Percentiles rank a stretch among this genome's conserved stretches.
phyloP scores from a whole-genome alignment of 2,888 invertebrate genomes.

The Osmoderma eremita region DNA sequence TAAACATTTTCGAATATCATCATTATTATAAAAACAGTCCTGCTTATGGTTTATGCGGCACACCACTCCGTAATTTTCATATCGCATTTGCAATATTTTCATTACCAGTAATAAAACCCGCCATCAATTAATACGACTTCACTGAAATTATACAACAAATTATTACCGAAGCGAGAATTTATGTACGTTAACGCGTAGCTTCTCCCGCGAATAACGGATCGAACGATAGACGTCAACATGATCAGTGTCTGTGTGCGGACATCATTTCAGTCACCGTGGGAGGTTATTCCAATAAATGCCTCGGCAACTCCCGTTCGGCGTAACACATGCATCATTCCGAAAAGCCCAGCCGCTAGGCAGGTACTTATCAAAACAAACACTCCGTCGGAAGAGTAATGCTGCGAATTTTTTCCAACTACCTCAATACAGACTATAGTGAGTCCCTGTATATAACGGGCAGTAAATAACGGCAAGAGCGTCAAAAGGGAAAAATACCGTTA shows the following conservation, averaged over 20 bases:
- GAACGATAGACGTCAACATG: not conserved
- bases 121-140: too few species aligned
- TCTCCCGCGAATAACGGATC: too few species aligned
- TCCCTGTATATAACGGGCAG: not conserved
- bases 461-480: slow-evolving; percentile 26
- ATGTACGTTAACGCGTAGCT: too few species aligned
- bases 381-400: not conserved
- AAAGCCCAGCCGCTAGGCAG: not conserved
- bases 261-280: slow-evolving; percentile 20
- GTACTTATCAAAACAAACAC: slow-evolving; percentile 22
- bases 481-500: slow-evolving; percentile 34
- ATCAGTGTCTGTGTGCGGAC: slow-evolving; percentile 17
- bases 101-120: too few species aligned
- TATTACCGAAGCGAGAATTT: too few species aligned
- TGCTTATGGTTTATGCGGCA: too few species aligned
- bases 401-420: not conserved
- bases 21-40: too few species aligned
- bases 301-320: slow-evolving; percentile 8
- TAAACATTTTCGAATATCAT: too few species aligned
- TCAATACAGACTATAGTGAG: not conserved
- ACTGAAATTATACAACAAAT: too few species aligned
- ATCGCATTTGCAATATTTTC: too few species aligned
- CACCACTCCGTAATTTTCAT: too few species aligned
- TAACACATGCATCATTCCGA: slow-evolving; percentile 1
- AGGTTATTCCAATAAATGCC: slow-evolving; percentile 26